Conservation (phyloP, 2,888 invertebrate genomes). For the Autographa pulchrina region DNA sequence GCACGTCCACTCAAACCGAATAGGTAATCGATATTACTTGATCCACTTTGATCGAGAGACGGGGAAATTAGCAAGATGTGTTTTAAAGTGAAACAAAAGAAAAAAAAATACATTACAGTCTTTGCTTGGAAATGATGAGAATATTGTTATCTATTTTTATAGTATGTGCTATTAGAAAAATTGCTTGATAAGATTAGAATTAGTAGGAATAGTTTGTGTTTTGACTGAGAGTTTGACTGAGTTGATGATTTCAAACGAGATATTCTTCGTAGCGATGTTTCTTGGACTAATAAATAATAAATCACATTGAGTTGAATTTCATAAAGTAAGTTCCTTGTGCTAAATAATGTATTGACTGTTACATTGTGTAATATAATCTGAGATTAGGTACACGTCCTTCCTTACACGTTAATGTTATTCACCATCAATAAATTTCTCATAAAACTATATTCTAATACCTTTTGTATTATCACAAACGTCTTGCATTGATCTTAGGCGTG, state of each 20-base stretch:
- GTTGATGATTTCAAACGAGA: neutral
- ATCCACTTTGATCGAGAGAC: constrained; percentile 20
- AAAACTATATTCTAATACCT: constrained; percentile 18
- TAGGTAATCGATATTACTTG: constrained; percentile 25
- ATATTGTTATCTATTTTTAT: no score
- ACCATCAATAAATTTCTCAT: neutral
- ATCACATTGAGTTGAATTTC: neutral
- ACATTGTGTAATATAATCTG: neutral
- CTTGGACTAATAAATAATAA: no score
- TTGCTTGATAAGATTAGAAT: no score
- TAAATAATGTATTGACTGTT: neutral
- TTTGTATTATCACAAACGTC: constrained; percentile 28
- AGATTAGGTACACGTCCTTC: neutral
- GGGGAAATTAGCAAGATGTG: neutral
- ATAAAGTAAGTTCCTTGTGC: neutral
- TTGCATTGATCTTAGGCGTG: constrained; percentile 35
- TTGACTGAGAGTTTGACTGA: no score
- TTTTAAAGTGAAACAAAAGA: neutral
- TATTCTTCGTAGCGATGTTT: neutral
- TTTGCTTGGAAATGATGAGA: no score
- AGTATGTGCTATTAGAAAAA: no score
- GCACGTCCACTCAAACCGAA: constrained; percentile 40
- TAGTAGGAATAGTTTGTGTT: no score
- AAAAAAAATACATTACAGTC: no score
- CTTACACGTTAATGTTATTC: neutral